Evolutionary conservation across 1,140 invertebrate species (phyloP).

Genomic region (Glossosoma conforme): DNA sequence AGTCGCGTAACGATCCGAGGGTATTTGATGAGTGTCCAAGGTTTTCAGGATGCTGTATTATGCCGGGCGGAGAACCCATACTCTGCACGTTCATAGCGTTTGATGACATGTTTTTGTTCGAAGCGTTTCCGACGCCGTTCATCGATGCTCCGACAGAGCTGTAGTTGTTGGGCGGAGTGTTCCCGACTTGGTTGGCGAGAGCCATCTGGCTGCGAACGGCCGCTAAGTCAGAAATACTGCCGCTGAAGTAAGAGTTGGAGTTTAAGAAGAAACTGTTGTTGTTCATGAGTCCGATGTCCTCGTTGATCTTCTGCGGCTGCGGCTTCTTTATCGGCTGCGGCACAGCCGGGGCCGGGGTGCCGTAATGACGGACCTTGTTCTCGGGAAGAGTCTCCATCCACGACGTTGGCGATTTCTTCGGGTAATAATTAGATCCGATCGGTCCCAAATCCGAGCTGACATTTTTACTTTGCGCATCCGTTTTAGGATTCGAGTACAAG

Average conservation of each 20-base stretch:
- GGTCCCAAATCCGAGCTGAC: conserved; percentile 23
- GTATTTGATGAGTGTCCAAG: neutral
- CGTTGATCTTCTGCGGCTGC: conserved; percentile 18
- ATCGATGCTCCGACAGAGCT: conserved; percentile 12
- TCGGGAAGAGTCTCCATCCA: conserved; percentile 20
- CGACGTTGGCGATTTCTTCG: conserved; percentile 18
- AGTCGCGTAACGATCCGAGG: conserved; percentile 6
- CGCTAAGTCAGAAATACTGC: conserved; percentile 6
- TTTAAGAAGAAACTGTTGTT: conserved; percentile 18
- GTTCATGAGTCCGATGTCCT: conserved; percentile 13
- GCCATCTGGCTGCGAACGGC: conserved; percentile 2
- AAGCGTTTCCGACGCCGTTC: neutral
- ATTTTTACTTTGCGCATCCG: conserved; percentile 13
- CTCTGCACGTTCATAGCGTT: conserved; percentile 4
- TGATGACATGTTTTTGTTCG: conserved; percentile 3
- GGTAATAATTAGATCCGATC: conserved; percentile 26
- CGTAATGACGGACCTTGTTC: conserved; percentile 13
- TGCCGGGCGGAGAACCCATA: neutral
- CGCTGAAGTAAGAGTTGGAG: conserved; percentile 18
- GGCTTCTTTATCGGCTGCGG: conserved; percentile 19
- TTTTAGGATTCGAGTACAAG: conserved; percentile 4
- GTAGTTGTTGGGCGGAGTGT: conserved; percentile 8
- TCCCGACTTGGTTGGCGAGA: conserved; percentile 6
- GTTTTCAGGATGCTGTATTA: neutral
- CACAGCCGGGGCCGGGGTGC: neutral